These are phyloP conservation scores for Psococerastis gibbosa DNA, from an alignment of 2,888 invertebrate species.

Conservation along the genomic window DNA sequence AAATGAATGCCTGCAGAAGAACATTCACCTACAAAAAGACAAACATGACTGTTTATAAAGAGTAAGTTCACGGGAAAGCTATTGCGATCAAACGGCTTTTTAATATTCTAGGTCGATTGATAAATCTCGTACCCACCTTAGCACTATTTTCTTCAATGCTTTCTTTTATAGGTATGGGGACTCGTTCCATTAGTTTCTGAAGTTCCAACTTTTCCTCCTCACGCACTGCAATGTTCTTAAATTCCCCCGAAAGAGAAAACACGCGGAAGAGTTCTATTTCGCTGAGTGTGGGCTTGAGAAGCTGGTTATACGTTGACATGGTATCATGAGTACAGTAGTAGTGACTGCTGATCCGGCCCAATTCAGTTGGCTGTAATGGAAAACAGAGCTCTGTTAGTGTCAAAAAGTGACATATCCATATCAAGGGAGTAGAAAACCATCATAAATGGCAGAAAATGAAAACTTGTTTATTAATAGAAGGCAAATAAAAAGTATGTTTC, in stretches of 20 bases:
- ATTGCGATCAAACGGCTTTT: too few relatives aligned
- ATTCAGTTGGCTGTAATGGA: slow-evolving; percentile 61
- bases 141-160: slow-evolving; percentile 95
- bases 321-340: slow-evolving; percentile 96
- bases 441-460: too few relatives aligned
- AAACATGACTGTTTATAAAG: too few relatives aligned
- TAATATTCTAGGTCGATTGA: too few relatives aligned
- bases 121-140: too few relatives aligned
- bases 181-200: slow-evolving; percentile 85
- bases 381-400: too few relatives aligned
- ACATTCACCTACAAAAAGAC: slow-evolving; percentile 56
- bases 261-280: slow-evolving; percentile 95
- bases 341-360: slow-evolving; percentile 95
- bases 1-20: slow-evolving; percentile 91
- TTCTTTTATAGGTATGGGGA: slow-evolving; percentile 98
- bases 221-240: slow-evolving; percentile 76
- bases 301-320: slow-evolving; percentile 90
- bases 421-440: too few relatives aligned
- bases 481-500: too few relatives aligned
- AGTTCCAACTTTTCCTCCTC: slow-evolving; percentile 95
- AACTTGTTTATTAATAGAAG: too few relatives aligned
- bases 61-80: too few relatives aligned
- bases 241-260: slow-evolving; percentile 96
- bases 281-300: slow-evolving; percentile 86
- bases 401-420: too few relatives aligned